Evolutionary conservation across 2,113 vertebrate species (phyloP).

Genomic region (Hyperoodon ampullatus): DNA sequence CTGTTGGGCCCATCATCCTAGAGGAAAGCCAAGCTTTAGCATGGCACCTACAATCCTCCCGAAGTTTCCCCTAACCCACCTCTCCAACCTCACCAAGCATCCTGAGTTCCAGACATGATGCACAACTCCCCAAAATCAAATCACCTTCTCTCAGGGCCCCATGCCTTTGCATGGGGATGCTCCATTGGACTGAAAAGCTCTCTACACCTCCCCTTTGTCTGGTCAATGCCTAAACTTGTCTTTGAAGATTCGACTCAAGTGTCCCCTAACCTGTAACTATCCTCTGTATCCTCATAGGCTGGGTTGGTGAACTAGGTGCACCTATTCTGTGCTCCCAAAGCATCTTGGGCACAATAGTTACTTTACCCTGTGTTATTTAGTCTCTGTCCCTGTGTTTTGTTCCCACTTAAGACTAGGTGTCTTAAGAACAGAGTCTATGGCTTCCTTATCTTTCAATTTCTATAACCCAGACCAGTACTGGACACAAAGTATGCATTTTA

Average conservation of each 20-base stretch:
- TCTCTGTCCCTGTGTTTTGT: neutral
- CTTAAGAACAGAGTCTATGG: neutral
- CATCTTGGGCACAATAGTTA: too few species aligned
- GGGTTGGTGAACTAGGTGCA: neutral
- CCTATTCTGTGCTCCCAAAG: neutral
- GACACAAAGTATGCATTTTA: neutral
- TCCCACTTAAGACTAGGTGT: neutral
- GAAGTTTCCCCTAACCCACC: neutral
- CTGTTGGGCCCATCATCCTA: neutral
- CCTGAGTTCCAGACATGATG: neutral
- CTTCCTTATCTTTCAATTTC: neutral
- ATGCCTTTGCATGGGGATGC: neutral
- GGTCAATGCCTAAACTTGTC: neutral
- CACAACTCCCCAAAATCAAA: neutral
- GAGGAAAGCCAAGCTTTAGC: neutral
- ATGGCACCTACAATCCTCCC: accelerated
- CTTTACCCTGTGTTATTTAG: neutral
- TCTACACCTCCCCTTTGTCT: neutral
- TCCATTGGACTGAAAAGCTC: neutral
- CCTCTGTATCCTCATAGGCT: too few species aligned
- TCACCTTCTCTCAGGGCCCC: neutral
- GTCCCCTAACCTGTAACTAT: too few species aligned
- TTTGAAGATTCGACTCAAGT: neutral
- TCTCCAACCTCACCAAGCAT: neutral
- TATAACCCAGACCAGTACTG: neutral